Conservation (phyloP, 53 echinoderm and acorn worm genomes). For the Temnopleurus reevesii region DNA sequence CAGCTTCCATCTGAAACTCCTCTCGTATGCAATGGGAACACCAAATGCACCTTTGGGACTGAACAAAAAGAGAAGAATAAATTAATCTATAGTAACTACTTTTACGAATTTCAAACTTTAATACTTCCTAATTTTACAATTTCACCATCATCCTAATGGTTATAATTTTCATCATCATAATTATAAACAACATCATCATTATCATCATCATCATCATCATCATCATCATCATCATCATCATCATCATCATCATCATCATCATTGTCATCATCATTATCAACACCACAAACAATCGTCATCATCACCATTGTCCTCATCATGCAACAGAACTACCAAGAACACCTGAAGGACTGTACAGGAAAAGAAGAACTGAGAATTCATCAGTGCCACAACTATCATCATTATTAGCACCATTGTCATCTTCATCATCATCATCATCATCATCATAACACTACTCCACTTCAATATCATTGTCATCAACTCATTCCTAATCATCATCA, state of each 20-base stretch:
- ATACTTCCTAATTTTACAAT: background rate
- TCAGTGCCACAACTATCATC: background rate
- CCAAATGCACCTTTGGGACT: constrained; percentile 74
- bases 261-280: background rate
- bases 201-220: constrained; percentile 7
- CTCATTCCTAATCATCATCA: background rate
- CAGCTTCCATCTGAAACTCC: constrained; percentile 94
- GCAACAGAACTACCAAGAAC: background rate
- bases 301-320: background rate
- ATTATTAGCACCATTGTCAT: background rate
- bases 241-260: constrained; percentile 27
- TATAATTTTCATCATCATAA: background rate
- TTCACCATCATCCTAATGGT: background rate
- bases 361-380: no score
- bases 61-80: background rate
- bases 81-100: no score
- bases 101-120: background rate
- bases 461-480: background rate
- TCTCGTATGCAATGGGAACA: constrained; percentile 90
- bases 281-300: no score
- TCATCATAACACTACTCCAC: background rate
- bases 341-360: no score
- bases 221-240: background rate
- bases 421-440: background rate
- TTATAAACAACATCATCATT: background rate